Conservation (phyloP, 2,113 vertebrate genomes). For the Pachycephala philippinensis region DNA sequence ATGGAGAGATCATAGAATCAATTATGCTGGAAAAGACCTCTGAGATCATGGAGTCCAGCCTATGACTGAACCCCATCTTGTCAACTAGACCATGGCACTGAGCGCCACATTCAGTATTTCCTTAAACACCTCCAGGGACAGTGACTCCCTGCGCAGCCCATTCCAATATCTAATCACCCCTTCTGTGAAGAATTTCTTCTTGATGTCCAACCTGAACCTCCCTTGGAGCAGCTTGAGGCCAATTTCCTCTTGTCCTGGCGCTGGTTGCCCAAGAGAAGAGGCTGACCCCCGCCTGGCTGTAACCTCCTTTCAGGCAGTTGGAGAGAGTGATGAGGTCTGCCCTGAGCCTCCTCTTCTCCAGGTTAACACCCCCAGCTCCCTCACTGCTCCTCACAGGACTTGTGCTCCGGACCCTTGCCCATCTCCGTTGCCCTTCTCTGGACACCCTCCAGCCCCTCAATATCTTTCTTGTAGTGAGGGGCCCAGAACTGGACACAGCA, state of each 20-base stretch:
- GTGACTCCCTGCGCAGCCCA: not conserved
- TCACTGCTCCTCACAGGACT: not conserved
- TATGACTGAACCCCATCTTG: not conserved
- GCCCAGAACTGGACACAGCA: not conserved
- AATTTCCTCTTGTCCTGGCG: not conserved
- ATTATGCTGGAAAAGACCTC: not conserved
- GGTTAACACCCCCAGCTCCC: not conserved
- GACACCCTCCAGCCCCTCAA: not conserved
- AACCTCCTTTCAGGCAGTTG: not conserved
- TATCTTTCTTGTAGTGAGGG: not conserved
- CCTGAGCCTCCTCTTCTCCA: not conserved
- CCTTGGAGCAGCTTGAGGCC: not conserved
- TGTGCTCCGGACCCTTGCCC: not conserved
- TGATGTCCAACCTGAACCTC: not conserved
- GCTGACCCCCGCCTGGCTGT: rapidly evolving
- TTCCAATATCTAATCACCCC: not conserved
- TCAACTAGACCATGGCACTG: not conserved
- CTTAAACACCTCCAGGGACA: not conserved
- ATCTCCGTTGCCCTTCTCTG: not conserved
- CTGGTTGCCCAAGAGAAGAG: not conserved
- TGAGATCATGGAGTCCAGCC: not conserved
- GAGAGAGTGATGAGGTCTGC: rapidly evolving
- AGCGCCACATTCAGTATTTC: not conserved
- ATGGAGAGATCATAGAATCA: not conserved
- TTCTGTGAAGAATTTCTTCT: not conserved